Evolutionary conservation across 2,113 vertebrate species (phyloP).

Genomic region (Bungarus multicinctus): DNA sequence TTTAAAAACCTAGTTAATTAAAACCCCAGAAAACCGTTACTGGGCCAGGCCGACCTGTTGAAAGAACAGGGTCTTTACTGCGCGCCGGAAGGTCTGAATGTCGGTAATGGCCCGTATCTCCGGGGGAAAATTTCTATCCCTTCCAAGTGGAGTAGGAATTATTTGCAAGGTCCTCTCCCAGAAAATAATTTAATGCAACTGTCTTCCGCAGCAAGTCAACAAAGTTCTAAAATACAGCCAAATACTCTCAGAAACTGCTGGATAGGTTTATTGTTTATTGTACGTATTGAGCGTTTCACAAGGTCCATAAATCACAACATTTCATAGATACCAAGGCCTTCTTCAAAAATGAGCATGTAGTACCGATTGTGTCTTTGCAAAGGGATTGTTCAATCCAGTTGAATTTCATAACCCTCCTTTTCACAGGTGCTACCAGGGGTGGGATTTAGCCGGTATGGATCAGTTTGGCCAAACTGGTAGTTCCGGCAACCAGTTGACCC

Average conservation of each 20-base stretch:
- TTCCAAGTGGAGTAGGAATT: neutral
- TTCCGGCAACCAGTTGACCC: too few species aligned
- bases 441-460: too few species aligned
- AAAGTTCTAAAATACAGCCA: conserved; percentile 38
- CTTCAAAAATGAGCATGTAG: neutral
- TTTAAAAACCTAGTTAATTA: too few species aligned
- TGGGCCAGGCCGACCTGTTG: too few species aligned
- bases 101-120: too few species aligned
- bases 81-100: too few species aligned
- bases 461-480: too few species aligned
- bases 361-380: conserved; percentile 19
- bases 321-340: conserved; percentile 43
- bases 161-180: neutral
- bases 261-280: conserved; percentile 52
- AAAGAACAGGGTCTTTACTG: too few species aligned
- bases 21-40: too few species aligned
- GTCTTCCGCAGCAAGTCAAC: neutral
- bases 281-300: conserved; percentile 31
- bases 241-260: conserved; percentile 34
- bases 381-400: conserved; percentile 5
- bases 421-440: neutral
- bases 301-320: conserved; percentile 52
- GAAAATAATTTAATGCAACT: neutral
- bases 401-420: conserved; percentile 27
- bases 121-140: too few species aligned